phyloP scores from a whole-genome alignment of 2,797 vertebrate species.

The Dallia pectoralis region DNA sequence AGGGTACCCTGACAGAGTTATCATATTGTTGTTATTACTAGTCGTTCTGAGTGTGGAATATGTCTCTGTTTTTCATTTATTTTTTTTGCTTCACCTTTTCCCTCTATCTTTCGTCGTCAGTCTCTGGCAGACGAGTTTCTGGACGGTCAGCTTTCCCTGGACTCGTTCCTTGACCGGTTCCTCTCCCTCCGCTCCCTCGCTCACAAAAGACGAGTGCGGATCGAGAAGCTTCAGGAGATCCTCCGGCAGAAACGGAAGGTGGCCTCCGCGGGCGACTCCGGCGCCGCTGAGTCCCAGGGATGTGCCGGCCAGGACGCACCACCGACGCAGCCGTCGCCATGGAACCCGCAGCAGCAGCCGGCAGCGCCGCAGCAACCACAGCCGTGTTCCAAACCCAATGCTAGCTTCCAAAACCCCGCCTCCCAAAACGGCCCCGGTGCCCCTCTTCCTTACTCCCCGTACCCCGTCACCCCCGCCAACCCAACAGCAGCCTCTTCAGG shows the following conservation, averaged over 20 bases:
- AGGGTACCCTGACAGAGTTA: not conserved
- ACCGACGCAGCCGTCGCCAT: slow-evolving; percentile 47
- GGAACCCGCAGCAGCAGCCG: slow-evolving; percentile 59
- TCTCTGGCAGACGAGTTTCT: slow-evolving; percentile 87
- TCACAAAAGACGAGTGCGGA: slow-evolving; percentile 83
- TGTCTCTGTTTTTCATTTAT: not conserved
- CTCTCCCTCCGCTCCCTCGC: slow-evolving; percentile 79
- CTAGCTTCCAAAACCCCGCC: slow-evolving; percentile 45
- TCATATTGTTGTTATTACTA: not conserved
- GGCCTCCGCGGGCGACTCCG: slow-evolving; percentile 23
- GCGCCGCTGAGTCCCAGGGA: slow-evolving; percentile 48
- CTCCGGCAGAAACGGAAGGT: slow-evolving; percentile 71
- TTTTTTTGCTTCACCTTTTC: fast-evolving
- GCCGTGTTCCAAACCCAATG: slow-evolving; percentile 38
- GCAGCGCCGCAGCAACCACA: slow-evolving; percentile 53
- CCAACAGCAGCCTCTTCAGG: slow-evolving; percentile 37
- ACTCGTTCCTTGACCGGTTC: slow-evolving; percentile 86
- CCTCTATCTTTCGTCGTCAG: slow-evolving; percentile 55
- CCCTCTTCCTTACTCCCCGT: slow-evolving; percentile 69
- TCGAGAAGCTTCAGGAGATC: slow-evolving; percentile 91
- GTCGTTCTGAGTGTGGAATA: too few relatives aligned
- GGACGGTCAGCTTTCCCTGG: slow-evolving; percentile 83
- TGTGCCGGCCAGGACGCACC: slow-evolving; percentile 50
- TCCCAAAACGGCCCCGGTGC: slow-evolving; percentile 48
- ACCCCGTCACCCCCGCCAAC: slow-evolving; percentile 64